These are phyloP conservation scores for Apodemia duryi DNA, from an alignment of 2,888 invertebrate species.

Conservation along the genomic window DNA sequence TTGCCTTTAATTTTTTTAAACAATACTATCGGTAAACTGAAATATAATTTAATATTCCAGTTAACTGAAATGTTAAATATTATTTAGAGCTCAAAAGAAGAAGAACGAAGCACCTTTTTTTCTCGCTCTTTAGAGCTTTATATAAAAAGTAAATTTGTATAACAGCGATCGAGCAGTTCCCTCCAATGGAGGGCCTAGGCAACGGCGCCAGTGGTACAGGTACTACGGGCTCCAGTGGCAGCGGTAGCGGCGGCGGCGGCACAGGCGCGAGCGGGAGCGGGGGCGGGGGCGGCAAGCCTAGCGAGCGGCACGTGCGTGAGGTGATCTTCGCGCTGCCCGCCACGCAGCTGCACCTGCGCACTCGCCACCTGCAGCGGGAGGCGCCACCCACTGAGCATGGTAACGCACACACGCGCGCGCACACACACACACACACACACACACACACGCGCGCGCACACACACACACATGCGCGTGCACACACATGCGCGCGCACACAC, in stretches of 20 bases:
- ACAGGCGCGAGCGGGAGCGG: slow-evolving; percentile 56
- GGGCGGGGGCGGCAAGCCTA: slow-evolving; percentile 70
- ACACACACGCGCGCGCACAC: no score
- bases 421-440: no score
- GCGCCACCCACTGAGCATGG: slow-evolving; percentile 83
- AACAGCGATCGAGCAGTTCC: slow-evolving; percentile 93
- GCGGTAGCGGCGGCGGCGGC: slow-evolving; percentile 79
- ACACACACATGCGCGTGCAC: no score
- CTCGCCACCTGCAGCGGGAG: slow-evolving; percentile 91
- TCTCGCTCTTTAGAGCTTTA: no score
- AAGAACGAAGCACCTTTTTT: no score
- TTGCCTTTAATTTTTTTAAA: no score
- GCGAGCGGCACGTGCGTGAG: slow-evolving; percentile 87
- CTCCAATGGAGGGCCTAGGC: slow-evolving; percentile 88
- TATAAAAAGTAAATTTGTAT: no score
- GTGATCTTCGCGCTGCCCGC: slow-evolving; percentile 98
- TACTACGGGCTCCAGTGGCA: slow-evolving; percentile 79
- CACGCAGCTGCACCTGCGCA: slow-evolving; percentile 94
- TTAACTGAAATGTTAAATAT: no score
- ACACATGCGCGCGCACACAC: no score
- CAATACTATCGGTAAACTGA: no score
- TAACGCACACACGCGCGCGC: slow-evolving; percentile 21
- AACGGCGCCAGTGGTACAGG: slow-evolving; percentile 47
- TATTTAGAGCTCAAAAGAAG: no score
- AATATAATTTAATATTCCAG: no score